phyloP scores from a whole-genome alignment of 2,113 vertebrate species.

The Psittacara wagleri region DNA sequence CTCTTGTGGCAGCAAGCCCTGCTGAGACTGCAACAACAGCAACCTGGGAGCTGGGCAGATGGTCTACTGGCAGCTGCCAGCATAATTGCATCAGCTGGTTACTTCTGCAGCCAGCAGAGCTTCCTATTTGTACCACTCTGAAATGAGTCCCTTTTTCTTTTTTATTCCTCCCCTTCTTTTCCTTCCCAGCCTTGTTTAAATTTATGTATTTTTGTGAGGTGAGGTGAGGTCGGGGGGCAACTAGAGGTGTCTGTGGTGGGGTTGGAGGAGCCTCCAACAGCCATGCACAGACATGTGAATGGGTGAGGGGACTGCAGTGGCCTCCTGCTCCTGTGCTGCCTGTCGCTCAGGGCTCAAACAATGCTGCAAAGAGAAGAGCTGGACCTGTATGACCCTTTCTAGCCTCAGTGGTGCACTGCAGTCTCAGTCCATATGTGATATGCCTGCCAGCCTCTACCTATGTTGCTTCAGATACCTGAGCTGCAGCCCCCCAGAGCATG shows the following conservation, averaged over 20 bases:
- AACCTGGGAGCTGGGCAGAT: conserved; percentile 64
- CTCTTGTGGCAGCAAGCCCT: conserved; percentile 60
- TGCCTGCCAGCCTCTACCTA: not conserved
- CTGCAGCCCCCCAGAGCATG: not conserved
- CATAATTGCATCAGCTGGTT: conserved; percentile 66
- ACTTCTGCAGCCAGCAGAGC: conserved; percentile 31
- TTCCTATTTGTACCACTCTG: not conserved
- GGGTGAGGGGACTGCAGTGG: not conserved
- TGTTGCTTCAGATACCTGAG: not conserved
- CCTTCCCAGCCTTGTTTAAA: not conserved
- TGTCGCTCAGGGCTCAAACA: fast-evolving
- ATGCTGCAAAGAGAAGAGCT: not conserved
- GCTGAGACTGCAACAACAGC: conserved; percentile 68
- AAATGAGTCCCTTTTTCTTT: not conserved
- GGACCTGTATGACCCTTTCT: not conserved
- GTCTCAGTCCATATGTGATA: not conserved
- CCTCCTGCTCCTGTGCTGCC: not conserved
- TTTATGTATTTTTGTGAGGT: not conserved
- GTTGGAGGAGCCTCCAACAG: not conserved
- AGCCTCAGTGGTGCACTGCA: not conserved
- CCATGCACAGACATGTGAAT: not conserved
- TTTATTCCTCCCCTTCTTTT: not conserved
- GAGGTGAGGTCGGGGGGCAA: not conserved
- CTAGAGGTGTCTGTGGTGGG: not conserved
- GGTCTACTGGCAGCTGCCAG: conserved; percentile 56